Base-by-base conservation (phyloP, 2,888 invertebrate species). In the Ennomos fuscantarius region DNA sequence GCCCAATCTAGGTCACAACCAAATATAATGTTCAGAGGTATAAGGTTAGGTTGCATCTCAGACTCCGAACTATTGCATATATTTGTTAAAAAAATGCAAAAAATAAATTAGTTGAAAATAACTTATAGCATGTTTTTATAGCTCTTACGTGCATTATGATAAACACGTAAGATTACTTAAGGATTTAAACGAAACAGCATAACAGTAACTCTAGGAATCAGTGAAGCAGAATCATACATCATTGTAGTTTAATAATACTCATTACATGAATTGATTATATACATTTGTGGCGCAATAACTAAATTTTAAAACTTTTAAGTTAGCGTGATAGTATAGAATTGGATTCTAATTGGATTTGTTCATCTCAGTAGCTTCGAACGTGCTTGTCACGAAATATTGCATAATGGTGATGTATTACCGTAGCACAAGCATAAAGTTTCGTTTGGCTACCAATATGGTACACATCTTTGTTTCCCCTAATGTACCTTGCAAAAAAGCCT, bases 1-100 rank as follows among this genome's bases (percentile, higher is more conserved):
- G 45, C 43, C 33, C 58, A 80, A 79, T 67, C 76, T 84, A 76
- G 82, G 81, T 74, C 77, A 70, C 66, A 62, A 48, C 62, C 59
- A 63, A 56, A 62, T 55, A 43, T 64, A 65, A 65, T 67, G 60
- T 64, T 63, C 49, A 63, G 65, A 75, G 73, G 69, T 72, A 73
- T 72, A 73, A 72, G 70, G 67, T 67, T 64, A 65, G 61, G 65
- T 74, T 73, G 66, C 65, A 68, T 66, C 46, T 51, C 55, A 43
- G 15, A 57, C 41, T 48, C 56, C n/a, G 49, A 50, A 37, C 40
- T 56, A 13, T 45, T 50, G 35, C 47, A 49, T 37, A 47, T 37
- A 34, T 51, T 57, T 41, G 31, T 47, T 24, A 11, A 57, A 41
- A 32, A 39, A 45, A 32, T 10, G 9, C 51, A 56, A 46, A 15